Percentiles rank a stretch among this genome's conserved stretches.
Conservation (phyloP, 2,113 vertebrate genomes). For the Orycteropus afer region DNA sequence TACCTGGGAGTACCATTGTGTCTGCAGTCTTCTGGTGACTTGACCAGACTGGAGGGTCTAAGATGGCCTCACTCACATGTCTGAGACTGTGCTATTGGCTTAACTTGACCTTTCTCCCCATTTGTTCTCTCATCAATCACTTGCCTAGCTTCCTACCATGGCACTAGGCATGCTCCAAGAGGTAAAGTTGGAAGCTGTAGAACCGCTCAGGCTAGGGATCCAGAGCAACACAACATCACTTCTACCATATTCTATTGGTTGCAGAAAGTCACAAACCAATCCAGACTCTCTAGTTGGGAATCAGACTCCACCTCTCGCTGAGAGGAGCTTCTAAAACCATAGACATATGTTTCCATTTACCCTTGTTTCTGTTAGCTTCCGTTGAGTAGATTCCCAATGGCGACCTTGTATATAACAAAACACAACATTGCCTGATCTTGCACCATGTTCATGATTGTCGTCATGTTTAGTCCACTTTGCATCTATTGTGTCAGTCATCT, state of each 20-base stretch:
- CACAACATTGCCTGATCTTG: background rate
- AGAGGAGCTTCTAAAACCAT: background rate
- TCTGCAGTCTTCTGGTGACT: background rate
- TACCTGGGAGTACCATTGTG: accelerated
- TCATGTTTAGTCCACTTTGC: background rate
- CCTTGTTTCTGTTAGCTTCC: too few relatives aligned
- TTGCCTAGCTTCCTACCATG: background rate
- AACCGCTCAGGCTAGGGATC: background rate
- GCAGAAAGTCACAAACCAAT: background rate
- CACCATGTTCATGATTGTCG: background rate
- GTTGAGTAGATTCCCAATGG: too few relatives aligned
- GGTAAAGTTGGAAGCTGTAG: background rate
- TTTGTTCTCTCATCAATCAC: background rate
- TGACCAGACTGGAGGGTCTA: background rate
- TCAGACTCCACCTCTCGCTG: background rate
- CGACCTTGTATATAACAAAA: background rate
- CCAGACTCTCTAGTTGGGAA: background rate
- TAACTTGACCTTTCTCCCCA: background rate
- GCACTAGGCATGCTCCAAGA: background rate
- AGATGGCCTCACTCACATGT: too few relatives aligned
- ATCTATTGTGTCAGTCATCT: background rate
- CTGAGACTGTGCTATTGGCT: background rate
- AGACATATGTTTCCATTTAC: background rate
- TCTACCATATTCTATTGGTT: background rate
- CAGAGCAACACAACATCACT: background rate